A percentile compares a stretch with the other conserved stretches of the same genome.
phyloP scores from a whole-genome alignment of 2,797 vertebrate species.

The Kryptopterus vitreolus region DNA sequence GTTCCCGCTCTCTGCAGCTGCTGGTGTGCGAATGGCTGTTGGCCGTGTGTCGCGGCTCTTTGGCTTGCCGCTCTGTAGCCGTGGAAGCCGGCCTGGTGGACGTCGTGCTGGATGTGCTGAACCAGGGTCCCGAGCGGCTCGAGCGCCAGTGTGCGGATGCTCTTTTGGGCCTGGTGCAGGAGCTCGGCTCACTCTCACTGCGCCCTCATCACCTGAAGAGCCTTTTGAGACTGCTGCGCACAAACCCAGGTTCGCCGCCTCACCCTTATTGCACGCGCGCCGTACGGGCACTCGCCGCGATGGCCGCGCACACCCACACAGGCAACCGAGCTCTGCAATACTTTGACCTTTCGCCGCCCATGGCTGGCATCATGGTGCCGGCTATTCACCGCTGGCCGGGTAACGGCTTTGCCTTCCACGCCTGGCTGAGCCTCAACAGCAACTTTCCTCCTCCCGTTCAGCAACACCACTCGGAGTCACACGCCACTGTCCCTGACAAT shows the following conservation, averaged over 20 bases:
- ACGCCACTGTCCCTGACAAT: slow-evolving; percentile 49
- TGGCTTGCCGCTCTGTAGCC: slow-evolving; percentile 85
- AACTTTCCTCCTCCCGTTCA: slow-evolving; percentile 58
- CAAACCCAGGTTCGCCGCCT: slow-evolving; percentile 34
- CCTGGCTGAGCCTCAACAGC: slow-evolving; percentile 90
- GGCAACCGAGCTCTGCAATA: slow-evolving; percentile 82
- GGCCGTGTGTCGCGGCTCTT: slow-evolving; percentile 82
- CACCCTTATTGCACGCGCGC: slow-evolving; percentile 76
- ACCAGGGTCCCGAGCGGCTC: slow-evolving; percentile 68
- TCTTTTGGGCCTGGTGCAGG: slow-evolving; percentile 83
- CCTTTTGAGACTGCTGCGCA: slow-evolving; percentile 79
- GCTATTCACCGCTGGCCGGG: slow-evolving; percentile 91
- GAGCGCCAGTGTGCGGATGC: slow-evolving; percentile 82
- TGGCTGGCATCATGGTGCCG: slow-evolving; percentile 97
- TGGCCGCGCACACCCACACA: slow-evolving; percentile 71
- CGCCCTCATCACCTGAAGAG: slow-evolving; percentile 83
- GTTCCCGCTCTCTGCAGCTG: slow-evolving; percentile 81
- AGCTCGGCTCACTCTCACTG: slow-evolving; percentile 85
- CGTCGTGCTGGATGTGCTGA: slow-evolving; percentile 79
- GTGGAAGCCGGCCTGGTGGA: slow-evolving; percentile 90
- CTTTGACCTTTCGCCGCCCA: slow-evolving; percentile 90
- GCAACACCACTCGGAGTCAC: slow-evolving; percentile 51
- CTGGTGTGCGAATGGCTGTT: slow-evolving; percentile 85
- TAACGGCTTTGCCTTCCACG: slow-evolving; percentile 87
- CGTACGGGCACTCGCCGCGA: slow-evolving; percentile 83